Evolutionary conservation across 2,888 invertebrate genomes (phyloP).

Genomic region (Ephialtes manifestator): DNA sequence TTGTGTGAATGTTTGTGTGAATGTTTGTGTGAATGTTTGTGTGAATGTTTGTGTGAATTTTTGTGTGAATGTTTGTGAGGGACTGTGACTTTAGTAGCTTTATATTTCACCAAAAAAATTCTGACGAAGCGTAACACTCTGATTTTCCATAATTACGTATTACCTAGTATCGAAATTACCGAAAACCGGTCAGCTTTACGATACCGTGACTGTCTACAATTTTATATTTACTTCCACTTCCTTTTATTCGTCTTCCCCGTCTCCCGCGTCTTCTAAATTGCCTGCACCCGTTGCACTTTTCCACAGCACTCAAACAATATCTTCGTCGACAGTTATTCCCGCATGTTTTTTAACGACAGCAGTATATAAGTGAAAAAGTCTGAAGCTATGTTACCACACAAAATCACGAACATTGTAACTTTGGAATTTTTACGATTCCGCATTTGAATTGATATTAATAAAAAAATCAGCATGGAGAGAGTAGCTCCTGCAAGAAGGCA

Average conservation of each 20-base stretch:
- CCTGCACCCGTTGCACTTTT: neutral
- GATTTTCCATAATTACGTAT: too few species aligned
- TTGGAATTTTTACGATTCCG: slow-evolving; percentile 30
- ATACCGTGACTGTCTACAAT: too few species aligned
- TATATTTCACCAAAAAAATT: too few species aligned
- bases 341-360: neutral
- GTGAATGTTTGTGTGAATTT: too few species aligned
- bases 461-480: neutral
- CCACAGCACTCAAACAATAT: neutral
- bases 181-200: too few species aligned
- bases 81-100: too few species aligned
- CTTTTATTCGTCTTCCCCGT: neutral
- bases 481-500: neutral
- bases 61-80: too few species aligned
- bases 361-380: neutral
- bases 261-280: neutral
- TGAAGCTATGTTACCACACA: neutral
- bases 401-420: slow-evolving; percentile 22
- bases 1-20: too few species aligned
- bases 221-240: neutral
- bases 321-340: neutral
- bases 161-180: too few species aligned
- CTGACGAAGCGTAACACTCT: too few species aligned
- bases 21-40: too few species aligned
- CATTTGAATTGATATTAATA: neutral